phyloP scores from a whole-genome alignment of 2,797 vertebrate genomes.

The Smutsia temminckii region DNA sequence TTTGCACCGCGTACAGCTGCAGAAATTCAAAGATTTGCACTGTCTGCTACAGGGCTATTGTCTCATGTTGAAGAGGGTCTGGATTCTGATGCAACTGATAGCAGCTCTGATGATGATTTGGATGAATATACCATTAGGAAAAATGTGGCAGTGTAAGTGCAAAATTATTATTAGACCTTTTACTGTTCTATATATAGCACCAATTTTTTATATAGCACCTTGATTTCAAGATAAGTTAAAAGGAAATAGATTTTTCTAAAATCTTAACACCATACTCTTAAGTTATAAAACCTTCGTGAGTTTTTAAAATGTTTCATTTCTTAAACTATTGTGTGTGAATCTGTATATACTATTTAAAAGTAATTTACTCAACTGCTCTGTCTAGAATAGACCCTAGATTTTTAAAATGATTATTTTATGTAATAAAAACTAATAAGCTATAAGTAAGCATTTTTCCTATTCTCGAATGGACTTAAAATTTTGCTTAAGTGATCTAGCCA shows the following conservation, averaged over 20 bases:
- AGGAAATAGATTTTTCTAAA: conserved; percentile 54
- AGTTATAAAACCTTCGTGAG: conserved; percentile 26
- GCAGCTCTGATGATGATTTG: conserved; percentile 94
- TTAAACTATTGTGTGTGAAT: background rate
- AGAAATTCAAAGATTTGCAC: conserved; percentile 88
- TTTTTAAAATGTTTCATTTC: conserved; percentile 37
- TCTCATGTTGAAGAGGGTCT: conserved; percentile 88
- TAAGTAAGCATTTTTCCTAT: conserved; percentile 26
- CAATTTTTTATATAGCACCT: conserved; percentile 7
- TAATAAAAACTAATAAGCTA: conserved; percentile 41
- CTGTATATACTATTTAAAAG: conserved; percentile 32
- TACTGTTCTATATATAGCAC: background rate
- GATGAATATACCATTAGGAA: conserved; percentile 81
- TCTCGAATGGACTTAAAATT: conserved; percentile 9
- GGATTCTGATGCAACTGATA: conserved; percentile 95
- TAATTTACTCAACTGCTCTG: conserved; percentile 2
- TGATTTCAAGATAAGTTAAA: conserved; percentile 44
- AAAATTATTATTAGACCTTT: conserved; percentile 77
- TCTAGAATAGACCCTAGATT: background rate
- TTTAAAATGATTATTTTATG: too few species aligned
- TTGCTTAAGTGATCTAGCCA: conserved; percentile 17
- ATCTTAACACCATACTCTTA: conserved; percentile 53
- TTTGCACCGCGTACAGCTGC: conserved; percentile 72
- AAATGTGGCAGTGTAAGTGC: conserved; percentile 89
- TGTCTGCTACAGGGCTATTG: conserved; percentile 85